Evolutionary conservation across 2,797 vertebrate genomes (phyloP), one percentile per base, ranked within the genome.

Genomic region (Eutrigla gurnardus): DNA sequence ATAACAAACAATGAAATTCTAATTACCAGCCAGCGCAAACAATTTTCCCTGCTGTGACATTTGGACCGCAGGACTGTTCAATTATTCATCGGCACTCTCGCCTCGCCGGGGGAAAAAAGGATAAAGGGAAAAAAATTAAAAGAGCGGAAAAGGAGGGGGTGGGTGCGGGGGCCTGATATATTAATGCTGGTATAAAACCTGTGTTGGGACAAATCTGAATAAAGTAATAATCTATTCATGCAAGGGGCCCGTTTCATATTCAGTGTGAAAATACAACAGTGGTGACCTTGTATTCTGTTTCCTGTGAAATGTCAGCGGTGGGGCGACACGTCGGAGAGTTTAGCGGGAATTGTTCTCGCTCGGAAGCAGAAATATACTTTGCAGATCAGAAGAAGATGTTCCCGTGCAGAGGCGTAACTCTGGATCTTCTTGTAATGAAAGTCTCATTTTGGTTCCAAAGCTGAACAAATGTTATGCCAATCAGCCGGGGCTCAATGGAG

Each of bases 1-100:
- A 93, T 91, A 88, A 94, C 89, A 93, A 94, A 94, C 93, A 94
- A 93, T 93, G 90, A 92, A 94, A 94, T 93, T 93, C 90, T 93
- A 95, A 95, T 95, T 93, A 95, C 88, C 86, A 90, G 88, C 85
- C 82, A 92, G 77, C 62, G 82, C 90, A 93, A 93, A 94, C 91
- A 90, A 91, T 92, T 94, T 94, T 87, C 92, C 91, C 85, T 83
- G 70, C 91, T 92, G 90, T 94, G 93, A 95, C 94, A 95, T 95
- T 95, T 95, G 92, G 91, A 93, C 93, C 75, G 77, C 59, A 18
- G 88, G 82, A 92, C 92, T 92, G 91, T 93, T 95, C 92, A 94
- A 95, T 94, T 94, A 95, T 95, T 94, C 93, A 95, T 94, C 70
- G 80, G 69, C 87, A 78, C 82, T 89, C 88, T 86, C 45, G 84